Base-by-base conservation (phyloP, 2,113 vertebrate genomes). In the Cynocephalus volans region DNA sequence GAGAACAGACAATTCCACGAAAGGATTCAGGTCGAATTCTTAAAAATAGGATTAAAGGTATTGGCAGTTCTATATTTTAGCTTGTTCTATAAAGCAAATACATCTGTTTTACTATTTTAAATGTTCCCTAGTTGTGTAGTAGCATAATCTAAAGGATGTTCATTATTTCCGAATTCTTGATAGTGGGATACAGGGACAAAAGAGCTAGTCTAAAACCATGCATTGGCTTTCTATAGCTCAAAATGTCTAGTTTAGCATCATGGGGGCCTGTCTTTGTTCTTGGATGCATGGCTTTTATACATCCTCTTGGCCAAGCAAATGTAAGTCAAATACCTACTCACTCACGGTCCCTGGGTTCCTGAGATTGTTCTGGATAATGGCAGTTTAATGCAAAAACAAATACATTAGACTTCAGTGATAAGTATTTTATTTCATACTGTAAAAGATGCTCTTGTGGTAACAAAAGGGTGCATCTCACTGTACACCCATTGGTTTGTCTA, bases 101-200 rank as follows among this genome's bases (percentile, higher is more conserved):
- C 31, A 14, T 56, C 19, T 64, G 56, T 83, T 60, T 89, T 50
- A 50, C 69, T 92, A 62, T 80, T 92, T 95, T 90, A 87, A 85
- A 28, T 87, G 79, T 76, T 93, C 26, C 5, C 48, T 79, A 72
- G 72, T 54, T 64, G n/a, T 45, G 14, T 36, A 28, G 18, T 70
- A 58, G 69, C 24, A 13, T 58, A 73, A 89, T 82, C 7, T 36
- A 45, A 90, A 50, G 45, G 28, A 26, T 41, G 50, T 87, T 87
- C 24, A 45, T 76, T 87, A 23, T n/a, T 75, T 93, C 19, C 67
- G 36, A 94, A 67, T 31, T 54, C 41, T 75, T 92, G 28, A 23
- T 24, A 91, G 26, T 56, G 23, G 19, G 31, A 1, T 36, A 70
- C 7, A 56, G 21, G 33, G 64, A 26, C 31, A 72, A 91, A 21